Percentiles rank a stretch among this genome's conserved stretches.
These are phyloP conservation scores for Campoletis sonorensis DNA, from an alignment of 1,140 invertebrate genomes.

Conservation along the genomic window DNA sequence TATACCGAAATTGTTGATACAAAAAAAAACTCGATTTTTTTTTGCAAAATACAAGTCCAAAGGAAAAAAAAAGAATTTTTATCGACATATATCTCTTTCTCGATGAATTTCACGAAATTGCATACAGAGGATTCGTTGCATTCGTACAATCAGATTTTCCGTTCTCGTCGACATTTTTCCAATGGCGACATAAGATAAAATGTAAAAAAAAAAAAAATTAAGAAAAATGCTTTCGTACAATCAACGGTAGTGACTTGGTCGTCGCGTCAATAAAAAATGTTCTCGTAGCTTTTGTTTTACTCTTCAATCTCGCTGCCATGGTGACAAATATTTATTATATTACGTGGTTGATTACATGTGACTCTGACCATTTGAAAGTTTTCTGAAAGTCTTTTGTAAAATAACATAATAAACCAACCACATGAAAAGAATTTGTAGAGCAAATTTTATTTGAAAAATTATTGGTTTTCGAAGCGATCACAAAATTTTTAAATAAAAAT, in stretches of 20 bases:
- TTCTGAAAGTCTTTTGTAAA: no score
- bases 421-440: no score
- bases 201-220: not conserved
- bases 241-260: slow-evolving; percentile 58
- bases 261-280: slow-evolving; percentile 40
- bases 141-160: slow-evolving; percentile 21
- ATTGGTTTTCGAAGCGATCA: no score
- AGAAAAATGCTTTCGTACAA: slow-evolving; percentile 64
- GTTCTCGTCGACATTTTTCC: slow-evolving; percentile 3
- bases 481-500: no score
- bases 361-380: no score
- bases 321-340: not conserved
- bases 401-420: no score
- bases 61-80: not conserved
- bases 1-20: not conserved
- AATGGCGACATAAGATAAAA: not conserved
- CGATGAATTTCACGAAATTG: not conserved
- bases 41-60: not conserved
- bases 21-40: not conserved
- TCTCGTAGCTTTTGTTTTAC: not conserved
- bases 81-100: not conserved
- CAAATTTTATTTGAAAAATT: no score
- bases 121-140: not conserved
- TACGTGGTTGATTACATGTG: not conserved
- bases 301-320: slow-evolving; percentile 23